phyloP scores from a whole-genome alignment of 2,797 vertebrate genomes.

The Acropternis orthonyx region DNA sequence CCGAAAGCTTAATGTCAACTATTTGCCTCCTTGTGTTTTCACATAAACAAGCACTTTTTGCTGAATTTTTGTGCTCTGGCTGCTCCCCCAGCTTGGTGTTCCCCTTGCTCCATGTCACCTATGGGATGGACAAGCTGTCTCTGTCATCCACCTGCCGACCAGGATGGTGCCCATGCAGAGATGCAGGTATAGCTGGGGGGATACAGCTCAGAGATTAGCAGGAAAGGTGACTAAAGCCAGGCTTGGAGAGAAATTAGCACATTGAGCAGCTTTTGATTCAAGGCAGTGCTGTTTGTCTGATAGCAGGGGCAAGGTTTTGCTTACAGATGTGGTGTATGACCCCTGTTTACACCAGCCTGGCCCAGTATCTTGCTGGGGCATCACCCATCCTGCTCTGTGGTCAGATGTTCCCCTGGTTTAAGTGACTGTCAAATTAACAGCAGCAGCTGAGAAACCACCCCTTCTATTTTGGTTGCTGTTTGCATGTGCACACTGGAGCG shows the following conservation, averaged over 20 bases:
- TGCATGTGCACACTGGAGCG: fast-evolving
- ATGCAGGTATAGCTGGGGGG: not conserved
- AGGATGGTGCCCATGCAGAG: fast-evolving
- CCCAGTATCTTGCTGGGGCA: not conserved
- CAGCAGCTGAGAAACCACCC: not conserved
- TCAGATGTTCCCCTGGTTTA: not conserved
- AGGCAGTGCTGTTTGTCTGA: not conserved
- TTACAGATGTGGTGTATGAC: fast-evolving
- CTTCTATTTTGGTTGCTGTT: not conserved
- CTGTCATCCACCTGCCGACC: not conserved
- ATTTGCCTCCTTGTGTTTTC: constrained; percentile 70
- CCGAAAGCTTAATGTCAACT: constrained; percentile 75
- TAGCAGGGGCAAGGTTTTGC: not conserved
- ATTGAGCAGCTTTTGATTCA: not conserved
- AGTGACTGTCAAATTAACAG: not conserved
- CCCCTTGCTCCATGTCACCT: fast-evolving
- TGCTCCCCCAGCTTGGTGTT: not conserved
- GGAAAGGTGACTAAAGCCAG: not conserved
- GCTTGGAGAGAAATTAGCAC: not conserved
- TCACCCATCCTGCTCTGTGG: not conserved
- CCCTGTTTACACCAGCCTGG: not conserved
- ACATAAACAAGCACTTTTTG: constrained; percentile 55
- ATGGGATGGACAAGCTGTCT: fast-evolving
- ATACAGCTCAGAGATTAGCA: fast-evolving
- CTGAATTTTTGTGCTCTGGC: not conserved